Evolutionary conservation across 2,888 invertebrate species (phyloP).

Genomic region (Aphodius granarius): DNA sequence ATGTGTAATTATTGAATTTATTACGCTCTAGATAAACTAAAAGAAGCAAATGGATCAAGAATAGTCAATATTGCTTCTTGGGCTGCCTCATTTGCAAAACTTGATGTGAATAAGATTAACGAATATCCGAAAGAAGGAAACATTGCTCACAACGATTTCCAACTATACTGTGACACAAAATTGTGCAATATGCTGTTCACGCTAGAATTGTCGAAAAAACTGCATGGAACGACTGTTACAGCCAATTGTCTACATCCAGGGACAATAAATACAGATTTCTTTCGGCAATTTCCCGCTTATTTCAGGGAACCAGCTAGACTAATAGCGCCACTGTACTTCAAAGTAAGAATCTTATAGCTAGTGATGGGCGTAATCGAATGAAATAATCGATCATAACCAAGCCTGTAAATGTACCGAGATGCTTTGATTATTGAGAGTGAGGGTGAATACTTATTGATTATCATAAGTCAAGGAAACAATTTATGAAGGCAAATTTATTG

Average conservation of each 20-base stretch:
- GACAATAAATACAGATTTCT: slow-evolving; percentile 30
- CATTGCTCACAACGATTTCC: neutral
- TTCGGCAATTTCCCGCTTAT: slow-evolving; percentile 30
- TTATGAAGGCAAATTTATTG: no score
- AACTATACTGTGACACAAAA: slow-evolving; percentile 34
- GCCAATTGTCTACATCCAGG: slow-evolving; percentile 44
- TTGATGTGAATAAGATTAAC: slow-evolving; percentile 11
- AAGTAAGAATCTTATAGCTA: no score
- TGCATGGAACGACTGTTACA: slow-evolving; percentile 35
- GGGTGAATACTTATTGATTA: neutral
- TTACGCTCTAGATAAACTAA: slow-evolving; percentile 54
- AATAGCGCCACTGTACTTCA: neutral
- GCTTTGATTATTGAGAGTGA: no score
- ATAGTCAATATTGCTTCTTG: slow-evolving; percentile 43
- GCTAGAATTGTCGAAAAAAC: slow-evolving; percentile 35
- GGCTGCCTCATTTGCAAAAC: slow-evolving; percentile 25
- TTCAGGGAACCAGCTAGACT: neutral
- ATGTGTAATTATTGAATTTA: neutral
- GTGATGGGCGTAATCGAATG: no score
- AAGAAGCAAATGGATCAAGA: slow-evolving; percentile 40
- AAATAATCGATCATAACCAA: no score
- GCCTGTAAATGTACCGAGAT: no score
- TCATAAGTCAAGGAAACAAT: no score
- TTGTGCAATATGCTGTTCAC: slow-evolving; percentile 41
- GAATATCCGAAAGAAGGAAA: slow-evolving; percentile 7